Base-by-base conservation (phyloP, 2,888 invertebrate genomes). In the Sialis fuliginosa region DNA sequence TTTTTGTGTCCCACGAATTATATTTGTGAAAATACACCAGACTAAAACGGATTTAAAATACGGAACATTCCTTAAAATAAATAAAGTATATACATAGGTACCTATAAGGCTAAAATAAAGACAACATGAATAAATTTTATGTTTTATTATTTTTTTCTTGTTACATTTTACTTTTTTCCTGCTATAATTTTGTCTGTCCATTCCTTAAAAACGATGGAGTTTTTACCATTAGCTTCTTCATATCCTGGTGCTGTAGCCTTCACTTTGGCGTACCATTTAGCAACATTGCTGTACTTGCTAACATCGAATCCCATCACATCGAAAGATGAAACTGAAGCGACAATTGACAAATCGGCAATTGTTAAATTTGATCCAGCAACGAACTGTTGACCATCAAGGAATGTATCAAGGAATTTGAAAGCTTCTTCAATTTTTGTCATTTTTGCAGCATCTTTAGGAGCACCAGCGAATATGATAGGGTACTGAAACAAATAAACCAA, bases 301-400 rank as follows among this genome's bases (percentile, higher is more conserved):
- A 87, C 59, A 60, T 87, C 83, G 50, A 78, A 72, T 13, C 52
- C 55, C 45, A 58, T 55, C 44, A 78, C 80, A 57, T 82, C 84
- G 51, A 74, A 72, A 50, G 79, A 81, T 43, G 85, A 77, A 7
- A 87, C 71, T 6, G 75, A 71, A 6, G 82, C 74, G 33, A 79
- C 66, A 42, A 88, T 60, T 34, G 77, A 66, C 39, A 86, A 68
- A 63, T 90, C 90, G 6, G 90, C 90, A 12, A 90, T 61, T 12
- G 88, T 88, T 46, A 87, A 66, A 48, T 68, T 68, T 48, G 78
- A 70, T 2, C 87, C 89, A 10, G 85, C 85, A 34, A 68, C 75
- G 64, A 74, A 90, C 52, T 74, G 71, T 55, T 79, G 72, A 0
- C 77, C 77, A 41, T 77, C 77, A 32, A 89, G 69, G 67, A 82